Evolutionary conservation across 2,797 vertebrate genomes (phyloP).

Genomic region (Enteromius paludinosus): DNA sequence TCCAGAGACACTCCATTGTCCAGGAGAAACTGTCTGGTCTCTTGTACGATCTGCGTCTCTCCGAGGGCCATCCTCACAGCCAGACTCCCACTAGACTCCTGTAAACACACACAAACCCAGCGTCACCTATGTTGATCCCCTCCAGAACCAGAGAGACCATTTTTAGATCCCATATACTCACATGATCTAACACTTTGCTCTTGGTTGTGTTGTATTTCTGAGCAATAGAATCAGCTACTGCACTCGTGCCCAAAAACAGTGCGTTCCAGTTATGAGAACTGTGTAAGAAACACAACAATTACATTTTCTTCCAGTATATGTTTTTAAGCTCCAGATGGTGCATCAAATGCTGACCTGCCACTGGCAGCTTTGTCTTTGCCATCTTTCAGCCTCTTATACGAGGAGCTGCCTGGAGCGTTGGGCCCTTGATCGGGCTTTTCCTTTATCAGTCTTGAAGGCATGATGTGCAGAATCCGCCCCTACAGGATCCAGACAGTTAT

Average conservation of each 20-base stretch:
- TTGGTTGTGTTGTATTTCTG: conserved; percentile 94
- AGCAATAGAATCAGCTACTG: conserved; percentile 92
- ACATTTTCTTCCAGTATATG: neutral
- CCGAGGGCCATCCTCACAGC: conserved; percentile 94
- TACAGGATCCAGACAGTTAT: conserved; percentile 59
- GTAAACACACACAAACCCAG: conserved; percentile 37
- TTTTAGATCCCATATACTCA: conserved; percentile 74
- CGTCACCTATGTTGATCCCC: neutral
- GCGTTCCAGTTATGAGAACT: conserved; percentile 98
- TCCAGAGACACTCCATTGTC: conserved; percentile 90
- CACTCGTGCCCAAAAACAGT: conserved; percentile 91
- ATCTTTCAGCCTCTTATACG: conserved; percentile 91
- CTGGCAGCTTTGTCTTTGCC: conserved; percentile 90
- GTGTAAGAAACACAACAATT: neutral
- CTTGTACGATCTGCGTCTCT: conserved; percentile 94
- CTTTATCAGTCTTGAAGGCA: conserved; percentile 91
- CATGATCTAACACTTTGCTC: conserved; percentile 93
- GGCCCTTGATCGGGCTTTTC: conserved; percentile 77
- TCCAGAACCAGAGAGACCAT: neutral
- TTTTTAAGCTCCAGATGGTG: neutral
- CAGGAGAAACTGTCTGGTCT: conserved; percentile 89
- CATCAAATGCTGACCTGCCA: conserved; percentile 79
- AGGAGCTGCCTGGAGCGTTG: conserved; percentile 74
- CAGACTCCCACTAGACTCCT: conserved; percentile 92
- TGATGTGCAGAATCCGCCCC: conserved; percentile 92